These are phyloP conservation scores for Hypanus sabinus DNA, from an alignment of 2,113 vertebrate species.

Conservation along the genomic window DNA sequence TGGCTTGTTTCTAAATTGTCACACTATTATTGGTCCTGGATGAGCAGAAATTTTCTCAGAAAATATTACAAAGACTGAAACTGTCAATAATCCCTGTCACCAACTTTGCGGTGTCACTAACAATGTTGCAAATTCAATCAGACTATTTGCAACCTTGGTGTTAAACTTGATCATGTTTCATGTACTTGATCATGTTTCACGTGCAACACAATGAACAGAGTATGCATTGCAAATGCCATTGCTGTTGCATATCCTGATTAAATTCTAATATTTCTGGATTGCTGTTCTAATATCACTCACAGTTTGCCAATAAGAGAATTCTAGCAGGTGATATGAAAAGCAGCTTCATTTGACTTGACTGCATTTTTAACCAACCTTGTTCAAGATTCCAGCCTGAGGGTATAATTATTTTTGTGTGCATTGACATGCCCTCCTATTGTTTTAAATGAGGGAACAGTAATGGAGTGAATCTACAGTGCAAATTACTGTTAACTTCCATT, in stretches of 20 bases:
- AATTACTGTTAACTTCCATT: constrained; percentile 21
- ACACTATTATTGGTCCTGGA: no score
- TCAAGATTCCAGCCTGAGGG: constrained; percentile 28
- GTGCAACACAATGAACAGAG: neutral
- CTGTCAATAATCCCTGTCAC: no score
- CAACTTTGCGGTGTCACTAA: no score
- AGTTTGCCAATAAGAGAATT: neutral
- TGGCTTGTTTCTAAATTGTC: no score
- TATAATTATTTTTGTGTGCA: constrained; percentile 30
- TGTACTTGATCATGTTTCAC: neutral
- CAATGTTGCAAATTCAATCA: no score
- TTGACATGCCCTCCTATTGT: constrained; percentile 30
- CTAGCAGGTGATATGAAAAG: neutral
- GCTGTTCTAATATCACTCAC: neutral
- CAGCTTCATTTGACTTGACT: neutral
- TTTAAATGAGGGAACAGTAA: constrained; percentile 35
- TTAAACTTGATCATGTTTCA: no score
- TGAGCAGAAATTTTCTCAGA: no score
- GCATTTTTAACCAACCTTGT: constrained; percentile 27
- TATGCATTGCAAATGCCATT: no score
- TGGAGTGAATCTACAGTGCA: constrained; percentile 21
- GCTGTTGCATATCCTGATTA: neutral
- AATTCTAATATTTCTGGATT: neutral
- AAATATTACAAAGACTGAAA: no score
- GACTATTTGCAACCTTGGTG: no score